phyloP scores from a whole-genome alignment of 2,113 vertebrate species.

The Bambusicola thoracicus region DNA sequence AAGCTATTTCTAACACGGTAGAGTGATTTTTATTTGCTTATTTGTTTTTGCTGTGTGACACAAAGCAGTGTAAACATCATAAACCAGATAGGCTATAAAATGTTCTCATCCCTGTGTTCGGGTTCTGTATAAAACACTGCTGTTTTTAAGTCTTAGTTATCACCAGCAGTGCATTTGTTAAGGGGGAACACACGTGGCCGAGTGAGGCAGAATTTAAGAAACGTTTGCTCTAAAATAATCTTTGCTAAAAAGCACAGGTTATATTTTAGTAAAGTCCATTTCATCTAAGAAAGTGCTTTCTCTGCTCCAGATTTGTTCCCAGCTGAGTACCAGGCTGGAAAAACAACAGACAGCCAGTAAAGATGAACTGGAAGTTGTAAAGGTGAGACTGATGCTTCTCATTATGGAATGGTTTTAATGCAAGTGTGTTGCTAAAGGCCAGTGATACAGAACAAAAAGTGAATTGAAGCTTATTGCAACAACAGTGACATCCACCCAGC shows the following conservation, averaged over 20 bases:
- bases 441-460: background rate
- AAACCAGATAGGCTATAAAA: background rate
- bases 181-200: background rate
- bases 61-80: background rate
- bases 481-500: background rate
- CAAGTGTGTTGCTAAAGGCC: background rate
- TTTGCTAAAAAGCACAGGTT: background rate
- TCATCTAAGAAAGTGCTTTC: constrained; percentile 29
- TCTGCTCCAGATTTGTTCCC: constrained; percentile 92
- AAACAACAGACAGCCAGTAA: constrained; percentile 94
- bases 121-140: background rate
- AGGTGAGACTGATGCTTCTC: constrained; percentile 76
- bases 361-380: constrained; percentile 94
- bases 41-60: background rate
- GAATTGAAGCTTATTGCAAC: background rate
- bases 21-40: background rate
- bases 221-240: background rate
- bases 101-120: background rate
- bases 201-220: background rate
- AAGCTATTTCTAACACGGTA: background rate
- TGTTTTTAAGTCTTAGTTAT: background rate
- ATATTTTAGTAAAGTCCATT: background rate
- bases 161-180: background rate
- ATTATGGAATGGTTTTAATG: background rate
- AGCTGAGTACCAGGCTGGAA: constrained; percentile 94